Conservation (phyloP, 1,140 invertebrate genomes). For the Drosophila pruinosa region DNA sequence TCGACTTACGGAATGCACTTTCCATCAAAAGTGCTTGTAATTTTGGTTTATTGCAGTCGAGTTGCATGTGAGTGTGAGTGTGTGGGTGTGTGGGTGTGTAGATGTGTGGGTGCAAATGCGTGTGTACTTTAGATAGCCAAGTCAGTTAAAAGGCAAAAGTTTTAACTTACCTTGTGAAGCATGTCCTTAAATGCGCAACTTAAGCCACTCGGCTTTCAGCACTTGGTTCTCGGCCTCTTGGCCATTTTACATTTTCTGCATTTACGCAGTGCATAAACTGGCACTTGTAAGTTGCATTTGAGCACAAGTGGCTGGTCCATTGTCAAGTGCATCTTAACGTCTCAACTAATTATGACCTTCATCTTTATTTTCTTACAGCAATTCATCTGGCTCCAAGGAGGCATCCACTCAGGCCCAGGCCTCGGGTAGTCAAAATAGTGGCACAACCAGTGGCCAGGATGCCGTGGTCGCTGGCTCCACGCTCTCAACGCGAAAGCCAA, state of each 20-base stretch:
- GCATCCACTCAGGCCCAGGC: conserved; percentile 72
- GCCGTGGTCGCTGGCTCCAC: conserved; percentile 25
- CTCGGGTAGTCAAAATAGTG: conserved; percentile 65
- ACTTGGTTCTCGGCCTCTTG: conserved; percentile 14
- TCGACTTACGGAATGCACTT: not conserved
- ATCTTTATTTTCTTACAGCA: conserved; percentile 55
- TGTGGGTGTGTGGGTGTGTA: conserved; percentile 1
- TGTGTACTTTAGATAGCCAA: conserved; percentile 48
- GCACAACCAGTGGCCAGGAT: conserved; percentile 55
- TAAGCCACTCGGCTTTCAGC: conserved; percentile 17
- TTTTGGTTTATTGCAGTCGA: conserved; percentile 59
- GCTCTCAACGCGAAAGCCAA: conserved; percentile 60
- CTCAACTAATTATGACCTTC: conserved; percentile 48
- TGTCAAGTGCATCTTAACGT: conserved; percentile 37
- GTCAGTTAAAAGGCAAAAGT: conserved; percentile 40
- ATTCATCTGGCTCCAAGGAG: conserved; percentile 82
- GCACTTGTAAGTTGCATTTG: conserved; percentile 60
- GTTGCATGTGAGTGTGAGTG: not conserved
- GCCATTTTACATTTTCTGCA: not conserved
- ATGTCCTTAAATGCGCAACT: conserved; percentile 43
- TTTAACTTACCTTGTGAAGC: conserved; percentile 41
- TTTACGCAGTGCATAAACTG: conserved; percentile 39
- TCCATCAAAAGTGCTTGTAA: conserved; percentile 47
- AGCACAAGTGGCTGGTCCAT: conserved; percentile 37
- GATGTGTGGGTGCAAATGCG: not conserved